Conservation (phyloP, 2,888 invertebrate genomes). For the Ennomos erosarius region DNA sequence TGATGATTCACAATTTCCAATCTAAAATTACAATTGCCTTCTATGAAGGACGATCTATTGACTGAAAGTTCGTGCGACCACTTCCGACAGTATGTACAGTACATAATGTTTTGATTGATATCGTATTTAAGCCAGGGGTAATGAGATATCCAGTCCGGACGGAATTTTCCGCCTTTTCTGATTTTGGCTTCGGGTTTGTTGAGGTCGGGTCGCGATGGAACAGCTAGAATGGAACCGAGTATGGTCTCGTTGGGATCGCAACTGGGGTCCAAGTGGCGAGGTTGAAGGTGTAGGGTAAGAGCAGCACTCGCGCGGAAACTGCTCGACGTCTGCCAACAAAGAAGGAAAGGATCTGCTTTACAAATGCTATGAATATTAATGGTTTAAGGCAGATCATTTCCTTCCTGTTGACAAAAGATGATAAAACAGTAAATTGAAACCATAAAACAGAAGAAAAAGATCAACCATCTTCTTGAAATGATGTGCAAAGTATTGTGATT, state of each 20-base stretch:
- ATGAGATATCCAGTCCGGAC: slow-evolving; percentile 87
- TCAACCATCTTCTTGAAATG: slow-evolving; percentile 49
- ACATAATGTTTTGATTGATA: slow-evolving; percentile 88
- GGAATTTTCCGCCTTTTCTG: slow-evolving; percentile 88
- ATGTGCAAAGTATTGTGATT: neutral
- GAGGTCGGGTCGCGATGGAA: slow-evolving; percentile 67
- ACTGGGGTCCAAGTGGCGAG: slow-evolving; percentile 53
- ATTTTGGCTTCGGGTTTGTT: slow-evolving; percentile 40
- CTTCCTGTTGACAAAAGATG: slow-evolving; percentile 64
- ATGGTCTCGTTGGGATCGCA: slow-evolving; percentile 48
- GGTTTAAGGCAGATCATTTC: slow-evolving; percentile 75
- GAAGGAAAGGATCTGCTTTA: slow-evolving; percentile 86
- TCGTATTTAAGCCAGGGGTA: slow-evolving; percentile 91
- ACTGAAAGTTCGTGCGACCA: slow-evolving; percentile 88
- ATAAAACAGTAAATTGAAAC: slow-evolving; percentile 25
- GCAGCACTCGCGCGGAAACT: slow-evolving; percentile 40
- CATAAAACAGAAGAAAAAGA: slow-evolving; percentile 68
- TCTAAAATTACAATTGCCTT: slow-evolving; percentile 91
- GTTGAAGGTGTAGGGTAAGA: slow-evolving; percentile 45
- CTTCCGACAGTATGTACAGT: slow-evolving; percentile 89
- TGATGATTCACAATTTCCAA: slow-evolving; percentile 92
- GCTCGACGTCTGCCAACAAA: slow-evolving; percentile 87
- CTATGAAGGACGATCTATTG: slow-evolving; percentile 91
- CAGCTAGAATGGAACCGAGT: slow-evolving; percentile 53
- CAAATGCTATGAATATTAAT: slow-evolving; percentile 47